A percentile compares a stretch with the other conserved stretches of the same genome.
Conservation (phyloP, 2,113 vertebrate genomes). For the Elephantulus edwardii region DNA sequence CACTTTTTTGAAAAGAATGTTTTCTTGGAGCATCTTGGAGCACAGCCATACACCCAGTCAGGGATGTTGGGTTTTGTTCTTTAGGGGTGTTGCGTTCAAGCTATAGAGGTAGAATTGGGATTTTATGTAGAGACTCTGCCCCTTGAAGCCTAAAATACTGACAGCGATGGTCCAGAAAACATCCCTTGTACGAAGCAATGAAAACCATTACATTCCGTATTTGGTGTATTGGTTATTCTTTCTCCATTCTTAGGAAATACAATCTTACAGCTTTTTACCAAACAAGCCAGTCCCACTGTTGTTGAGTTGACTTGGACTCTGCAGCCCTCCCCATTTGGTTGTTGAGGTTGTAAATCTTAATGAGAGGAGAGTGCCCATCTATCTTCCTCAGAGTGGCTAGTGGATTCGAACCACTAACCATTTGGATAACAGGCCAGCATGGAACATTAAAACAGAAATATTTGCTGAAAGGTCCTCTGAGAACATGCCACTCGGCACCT, state of each 20-base stretch:
- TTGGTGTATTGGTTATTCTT: background rate
- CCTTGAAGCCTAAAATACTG: background rate
- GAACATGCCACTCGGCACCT: background rate
- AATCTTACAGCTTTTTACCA: background rate
- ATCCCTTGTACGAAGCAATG: background rate
- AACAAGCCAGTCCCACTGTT: no score
- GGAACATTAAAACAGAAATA: no score
- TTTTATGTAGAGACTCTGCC: background rate
- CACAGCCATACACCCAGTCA: background rate
- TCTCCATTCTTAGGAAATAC: conserved; percentile 7
- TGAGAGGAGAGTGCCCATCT: no score
- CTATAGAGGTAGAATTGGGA: no score
- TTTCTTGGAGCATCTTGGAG: no score
- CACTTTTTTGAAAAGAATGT: conserved; percentile 13
- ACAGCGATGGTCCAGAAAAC: background rate
- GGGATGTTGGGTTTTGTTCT: no score
- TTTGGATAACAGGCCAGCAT: no score
- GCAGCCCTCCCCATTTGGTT: no score
- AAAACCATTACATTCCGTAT: background rate
- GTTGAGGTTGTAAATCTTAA: no score
- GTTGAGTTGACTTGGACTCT: no score
- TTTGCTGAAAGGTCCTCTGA: background rate
- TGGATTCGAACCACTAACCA: no score
- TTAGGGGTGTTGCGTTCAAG: background rate
- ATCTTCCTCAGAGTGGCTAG: no score